Percentiles rank a stretch among this genome's conserved stretches.
phyloP scores from a whole-genome alignment of 2,113 vertebrate genomes.

The Coregonus clupeaformis region DNA sequence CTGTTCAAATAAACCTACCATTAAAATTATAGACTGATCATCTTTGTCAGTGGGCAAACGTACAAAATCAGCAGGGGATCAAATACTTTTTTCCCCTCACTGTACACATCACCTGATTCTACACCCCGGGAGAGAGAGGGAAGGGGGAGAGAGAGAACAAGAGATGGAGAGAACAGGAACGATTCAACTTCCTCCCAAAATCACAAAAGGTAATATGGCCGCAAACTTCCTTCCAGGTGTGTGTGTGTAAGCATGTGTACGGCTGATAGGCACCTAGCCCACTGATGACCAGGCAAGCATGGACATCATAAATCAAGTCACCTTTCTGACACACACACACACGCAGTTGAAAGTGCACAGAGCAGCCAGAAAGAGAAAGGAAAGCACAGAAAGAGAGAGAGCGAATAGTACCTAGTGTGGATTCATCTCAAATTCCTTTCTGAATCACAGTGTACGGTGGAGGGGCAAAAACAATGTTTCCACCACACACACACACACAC shows the following conservation, averaged over 20 bases:
- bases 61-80: too few species aligned
- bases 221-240: conserved; percentile 24
- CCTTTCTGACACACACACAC: conserved; percentile 40
- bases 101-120: too few species aligned
- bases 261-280: conserved; percentile 21
- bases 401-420: too few species aligned
- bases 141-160: too few species aligned
- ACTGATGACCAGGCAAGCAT: conserved; percentile 58
- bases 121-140: background rate
- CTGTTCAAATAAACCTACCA: too few species aligned
- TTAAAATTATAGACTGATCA: too few species aligned
- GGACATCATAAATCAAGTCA: conserved; percentile 52
- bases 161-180: background rate
- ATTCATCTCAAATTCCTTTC: conserved; percentile 8
- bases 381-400: conserved; percentile 2
- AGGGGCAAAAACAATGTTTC: too few species aligned
- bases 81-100: too few species aligned
- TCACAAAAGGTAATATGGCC: conserved; percentile 4
- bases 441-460: too few species aligned
- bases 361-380: conserved; percentile 28
- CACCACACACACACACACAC: too few species aligned
- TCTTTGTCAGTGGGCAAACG: too few species aligned
- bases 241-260: conserved; percentile 44
- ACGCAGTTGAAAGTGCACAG: too few species aligned
- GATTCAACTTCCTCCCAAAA: background rate